These are phyloP conservation scores for Galemys pyrenaicus DNA, from an alignment of 2,113 vertebrate genomes.

Conservation along the genomic window DNA sequence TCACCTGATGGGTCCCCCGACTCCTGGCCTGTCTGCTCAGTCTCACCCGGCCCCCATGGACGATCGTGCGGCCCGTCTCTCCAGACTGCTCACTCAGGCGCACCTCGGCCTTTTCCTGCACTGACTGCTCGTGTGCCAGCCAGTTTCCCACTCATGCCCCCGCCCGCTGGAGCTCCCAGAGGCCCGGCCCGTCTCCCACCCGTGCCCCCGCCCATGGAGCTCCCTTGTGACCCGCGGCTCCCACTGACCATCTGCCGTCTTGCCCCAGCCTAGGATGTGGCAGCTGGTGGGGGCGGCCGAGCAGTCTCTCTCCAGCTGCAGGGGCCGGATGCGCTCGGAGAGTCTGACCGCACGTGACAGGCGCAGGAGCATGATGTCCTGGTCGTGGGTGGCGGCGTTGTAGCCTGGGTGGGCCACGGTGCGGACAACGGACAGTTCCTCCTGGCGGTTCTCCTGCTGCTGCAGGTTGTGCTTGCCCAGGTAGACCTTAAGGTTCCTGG, in stretches of 20 bases:
- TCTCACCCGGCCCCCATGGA: too few relatives aligned
- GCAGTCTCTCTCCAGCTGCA: conserved; percentile 61
- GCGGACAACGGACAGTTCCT: neutral
- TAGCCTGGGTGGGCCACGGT: conserved; percentile 61
- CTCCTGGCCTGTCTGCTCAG: too few relatives aligned
- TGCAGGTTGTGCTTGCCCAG: conserved; percentile 73
- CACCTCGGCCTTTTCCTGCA: too few relatives aligned
- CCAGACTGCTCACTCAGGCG: neutral
- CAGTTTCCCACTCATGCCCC: too few relatives aligned
- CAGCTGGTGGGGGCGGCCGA: neutral
- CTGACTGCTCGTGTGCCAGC: neutral
- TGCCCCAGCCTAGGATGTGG: conserved; percentile 76
- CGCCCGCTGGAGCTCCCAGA: too few relatives aligned
- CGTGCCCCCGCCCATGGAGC: too few relatives aligned
- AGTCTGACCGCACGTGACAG: neutral
- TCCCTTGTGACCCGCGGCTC: too few relatives aligned
- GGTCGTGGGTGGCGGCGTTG: neutral
- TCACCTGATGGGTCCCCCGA: neutral
- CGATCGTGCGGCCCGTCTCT: neutral
- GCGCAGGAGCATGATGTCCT: conserved; percentile 75
- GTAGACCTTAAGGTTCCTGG: conserved; percentile 65
- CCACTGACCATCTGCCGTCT: conserved; percentile 63
- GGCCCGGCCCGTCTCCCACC: too few relatives aligned
- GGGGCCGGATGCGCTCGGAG: conserved; percentile 41
- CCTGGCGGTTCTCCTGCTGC: conserved; percentile 34